Evolutionary conservation across 2,797 vertebrate species (phyloP).

Genomic region (Sebastes glaucus): DNA sequence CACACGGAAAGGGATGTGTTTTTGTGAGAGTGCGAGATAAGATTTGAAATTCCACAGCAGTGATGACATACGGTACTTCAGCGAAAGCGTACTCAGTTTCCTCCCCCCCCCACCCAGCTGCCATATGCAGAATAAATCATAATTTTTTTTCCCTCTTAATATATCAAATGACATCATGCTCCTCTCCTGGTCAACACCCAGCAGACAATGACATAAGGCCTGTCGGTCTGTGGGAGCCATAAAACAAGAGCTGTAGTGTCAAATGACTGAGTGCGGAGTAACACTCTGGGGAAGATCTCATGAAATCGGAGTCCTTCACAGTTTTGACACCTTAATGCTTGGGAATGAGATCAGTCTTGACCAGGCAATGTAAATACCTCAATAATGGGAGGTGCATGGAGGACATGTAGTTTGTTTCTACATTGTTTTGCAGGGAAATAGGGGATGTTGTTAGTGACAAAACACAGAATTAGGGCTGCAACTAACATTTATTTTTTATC

Average conservation of each 20-base stretch:
- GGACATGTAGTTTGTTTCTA: background rate
- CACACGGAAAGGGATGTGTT: background rate
- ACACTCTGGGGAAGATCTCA: constrained; percentile 9
- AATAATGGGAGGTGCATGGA: background rate
- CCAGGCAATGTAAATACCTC: background rate
- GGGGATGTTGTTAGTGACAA: background rate
- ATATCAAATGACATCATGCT: constrained; percentile 66
- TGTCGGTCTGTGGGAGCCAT: constrained; percentile 35
- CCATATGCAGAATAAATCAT: constrained; percentile 56
- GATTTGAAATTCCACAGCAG: constrained; percentile 20
- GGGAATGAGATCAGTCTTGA: background rate
- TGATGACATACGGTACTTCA: background rate
- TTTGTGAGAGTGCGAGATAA: constrained; percentile 20
- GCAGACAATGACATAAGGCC: constrained; percentile 55
- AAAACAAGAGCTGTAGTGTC: constrained; percentile 50
- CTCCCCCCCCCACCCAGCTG: background rate
- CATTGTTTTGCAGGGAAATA: background rate
- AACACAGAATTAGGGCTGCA: background rate
- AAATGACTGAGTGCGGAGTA: constrained; percentile 36
- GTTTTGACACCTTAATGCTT: constrained; percentile 5
- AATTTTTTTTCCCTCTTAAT: background rate
- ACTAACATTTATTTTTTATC: background rate
- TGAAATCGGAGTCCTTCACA: constrained; percentile 41
- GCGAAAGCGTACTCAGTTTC: background rate
- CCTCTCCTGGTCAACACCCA: constrained; percentile 41